Percentiles rank a stretch among this genome's conserved stretches.
Evolutionary conservation across 2,113 vertebrate species (phyloP).

Genomic region (Phainopepla nitens): DNA sequence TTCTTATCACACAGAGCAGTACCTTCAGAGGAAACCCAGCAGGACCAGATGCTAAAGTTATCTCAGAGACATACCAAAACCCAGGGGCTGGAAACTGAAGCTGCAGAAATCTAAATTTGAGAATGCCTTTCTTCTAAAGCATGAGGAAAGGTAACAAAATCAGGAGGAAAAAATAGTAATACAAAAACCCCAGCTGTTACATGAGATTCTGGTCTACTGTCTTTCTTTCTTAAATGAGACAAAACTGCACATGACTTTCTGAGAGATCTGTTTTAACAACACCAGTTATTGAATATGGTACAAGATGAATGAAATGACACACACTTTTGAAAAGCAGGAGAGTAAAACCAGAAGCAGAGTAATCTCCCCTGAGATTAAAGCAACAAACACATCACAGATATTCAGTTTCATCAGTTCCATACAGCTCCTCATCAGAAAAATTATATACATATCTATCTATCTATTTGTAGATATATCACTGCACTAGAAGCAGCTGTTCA

Average conservation of each 20-base stretch:
- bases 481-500: not conserved
- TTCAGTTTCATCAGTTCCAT: not conserved
- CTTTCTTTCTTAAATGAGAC: not conserved
- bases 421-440: not conserved
- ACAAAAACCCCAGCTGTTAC: not conserved
- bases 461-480: not conserved
- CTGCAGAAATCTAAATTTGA: not conserved
- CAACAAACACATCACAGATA: not conserved
- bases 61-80: not conserved
- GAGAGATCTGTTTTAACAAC: not conserved
- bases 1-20: not conserved
- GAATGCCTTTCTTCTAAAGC: not conserved
- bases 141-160: not conserved
- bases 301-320: not conserved
- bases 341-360: not conserved
- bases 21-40: not conserved
- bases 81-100: not conserved
- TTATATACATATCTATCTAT: not conserved
- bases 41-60: not conserved
- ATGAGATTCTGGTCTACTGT: not conserved
- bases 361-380: not conserved
- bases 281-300: not conserved
- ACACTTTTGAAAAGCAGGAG: not conserved
- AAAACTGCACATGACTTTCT: not conserved
- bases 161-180: not conserved